A percentile compares a stretch with the other conserved stretches of the same genome.
Conservation (phyloP, 2,888 invertebrate species). For the Leptodirus hochenwartii region DNA sequence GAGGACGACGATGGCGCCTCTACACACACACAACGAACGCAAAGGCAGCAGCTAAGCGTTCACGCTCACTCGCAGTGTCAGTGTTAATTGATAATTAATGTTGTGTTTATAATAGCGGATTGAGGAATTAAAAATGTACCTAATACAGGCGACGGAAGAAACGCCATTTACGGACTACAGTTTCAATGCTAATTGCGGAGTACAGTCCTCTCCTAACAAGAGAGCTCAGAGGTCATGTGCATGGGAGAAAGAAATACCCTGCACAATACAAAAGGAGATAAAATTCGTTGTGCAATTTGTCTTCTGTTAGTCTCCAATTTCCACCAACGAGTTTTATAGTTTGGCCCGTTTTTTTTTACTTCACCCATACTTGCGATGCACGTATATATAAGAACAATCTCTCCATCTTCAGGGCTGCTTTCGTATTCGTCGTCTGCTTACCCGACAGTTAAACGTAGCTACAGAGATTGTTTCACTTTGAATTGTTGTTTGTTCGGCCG, state of each 20-base stretch:
- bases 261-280: constrained; percentile 21
- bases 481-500: constrained; percentile 18
- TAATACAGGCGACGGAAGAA: constrained; percentile 24
- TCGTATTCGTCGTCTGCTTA: no score
- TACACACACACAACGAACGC: constrained; percentile 9
- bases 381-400: no score
- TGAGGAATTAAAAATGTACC: constrained; percentile 29
- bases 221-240: constrained; percentile 17
- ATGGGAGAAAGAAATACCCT: no score
- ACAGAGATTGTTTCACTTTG: constrained; percentile 22
- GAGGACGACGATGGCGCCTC: no score
- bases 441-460: no score
- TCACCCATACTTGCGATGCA: no score
- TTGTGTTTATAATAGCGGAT: constrained; percentile 30
- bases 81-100: constrained; percentile 32
- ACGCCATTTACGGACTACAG: no score
- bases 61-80: no score
- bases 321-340: constrained; percentile 25
- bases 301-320: constrained; percentile 22
- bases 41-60: no score
- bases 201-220: no score
- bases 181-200: constrained; percentile 22
- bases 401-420: no score
- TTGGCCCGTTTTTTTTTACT: constrained; percentile 23
- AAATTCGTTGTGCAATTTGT: constrained; percentile 20